Conservation (phyloP, 2,113 vertebrate species). For the Cyphomyrus discorhynchus region DNA sequence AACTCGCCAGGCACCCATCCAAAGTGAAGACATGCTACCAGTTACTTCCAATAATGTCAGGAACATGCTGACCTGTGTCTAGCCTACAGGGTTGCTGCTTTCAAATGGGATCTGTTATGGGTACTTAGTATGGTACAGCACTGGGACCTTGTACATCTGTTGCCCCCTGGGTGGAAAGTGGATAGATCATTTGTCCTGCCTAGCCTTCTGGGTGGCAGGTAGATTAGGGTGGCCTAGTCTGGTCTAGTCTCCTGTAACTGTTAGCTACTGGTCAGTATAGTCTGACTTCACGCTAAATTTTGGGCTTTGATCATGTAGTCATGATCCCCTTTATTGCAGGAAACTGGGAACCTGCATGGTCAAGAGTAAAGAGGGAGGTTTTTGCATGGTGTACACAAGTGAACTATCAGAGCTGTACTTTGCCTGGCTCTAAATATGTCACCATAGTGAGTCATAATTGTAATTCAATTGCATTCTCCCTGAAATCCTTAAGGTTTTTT, state of each 20-base stretch:
- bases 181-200: not conserved
- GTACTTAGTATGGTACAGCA: not conserved
- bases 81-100: not conserved
- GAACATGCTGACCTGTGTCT: conserved; percentile 2
- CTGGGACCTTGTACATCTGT: not conserved
- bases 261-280: not conserved
- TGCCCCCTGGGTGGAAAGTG: not conserved
- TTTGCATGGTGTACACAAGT: not conserved
- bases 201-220: not conserved
- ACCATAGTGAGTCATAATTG: not conserved
- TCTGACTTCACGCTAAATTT: not conserved
- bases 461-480: not conserved
- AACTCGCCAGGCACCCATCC: not conserved
- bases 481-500: not conserved
- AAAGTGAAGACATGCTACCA: not conserved
- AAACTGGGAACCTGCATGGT: not conserved
- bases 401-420: not conserved
- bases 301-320: not conserved
- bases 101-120: not conserved
- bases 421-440: not conserved
- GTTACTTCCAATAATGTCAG: not conserved
- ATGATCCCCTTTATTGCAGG: not conserved
- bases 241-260: not conserved
- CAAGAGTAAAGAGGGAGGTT: not conserved
- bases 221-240: not conserved